phyloP scores from a whole-genome alignment of 2,888 invertebrate genomes.

The Drosophila peninsularis region DNA sequence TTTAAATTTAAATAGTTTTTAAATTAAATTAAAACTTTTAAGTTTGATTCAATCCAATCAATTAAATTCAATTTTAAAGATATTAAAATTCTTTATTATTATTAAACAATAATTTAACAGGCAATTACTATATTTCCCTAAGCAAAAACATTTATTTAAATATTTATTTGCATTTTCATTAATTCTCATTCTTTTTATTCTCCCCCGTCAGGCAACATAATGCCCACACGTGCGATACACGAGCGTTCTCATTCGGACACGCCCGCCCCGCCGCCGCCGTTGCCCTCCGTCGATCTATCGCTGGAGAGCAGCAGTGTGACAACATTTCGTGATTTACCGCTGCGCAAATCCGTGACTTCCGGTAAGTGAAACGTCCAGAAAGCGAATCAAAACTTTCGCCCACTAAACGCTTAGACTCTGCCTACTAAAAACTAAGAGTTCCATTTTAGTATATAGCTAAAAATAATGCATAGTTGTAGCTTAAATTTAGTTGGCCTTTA shows the following conservation, averaged over 20 bases:
- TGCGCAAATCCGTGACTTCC: conserved; percentile 92
- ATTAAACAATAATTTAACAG: no score
- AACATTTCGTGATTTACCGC: conserved; percentile 94
- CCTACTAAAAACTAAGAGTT: conserved; percentile 57
- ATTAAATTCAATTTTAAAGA: no score
- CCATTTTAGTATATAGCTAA: conserved; percentile 28
- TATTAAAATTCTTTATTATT: no score
- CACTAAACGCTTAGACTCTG: conserved; percentile 42
- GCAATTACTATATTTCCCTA: no score
- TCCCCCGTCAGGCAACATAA: conserved; percentile 59
- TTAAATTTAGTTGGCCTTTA: conserved; percentile 53
- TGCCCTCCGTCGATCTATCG: conserved; percentile 94
- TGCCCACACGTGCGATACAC: conserved; percentile 87
- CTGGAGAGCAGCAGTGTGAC: conserved; percentile 98
- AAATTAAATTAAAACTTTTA: no score
- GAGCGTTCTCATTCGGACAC: conserved; percentile 96
- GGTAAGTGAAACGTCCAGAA: conserved; percentile 85
- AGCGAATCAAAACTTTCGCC: background rate
- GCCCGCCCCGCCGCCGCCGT: conserved; percentile 88
- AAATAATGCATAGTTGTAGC: conserved; percentile 45
- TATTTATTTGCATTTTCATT: background rate
- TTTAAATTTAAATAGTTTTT: no score
- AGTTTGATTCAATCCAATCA: no score
- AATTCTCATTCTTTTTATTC: background rate
- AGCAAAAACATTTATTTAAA: background rate